Percentiles rank a stretch among this genome's conserved stretches.
These are phyloP conservation scores for Meliscaeva auricollis DNA, from an alignment of 2,888 invertebrate species.

Conservation along the genomic window DNA sequence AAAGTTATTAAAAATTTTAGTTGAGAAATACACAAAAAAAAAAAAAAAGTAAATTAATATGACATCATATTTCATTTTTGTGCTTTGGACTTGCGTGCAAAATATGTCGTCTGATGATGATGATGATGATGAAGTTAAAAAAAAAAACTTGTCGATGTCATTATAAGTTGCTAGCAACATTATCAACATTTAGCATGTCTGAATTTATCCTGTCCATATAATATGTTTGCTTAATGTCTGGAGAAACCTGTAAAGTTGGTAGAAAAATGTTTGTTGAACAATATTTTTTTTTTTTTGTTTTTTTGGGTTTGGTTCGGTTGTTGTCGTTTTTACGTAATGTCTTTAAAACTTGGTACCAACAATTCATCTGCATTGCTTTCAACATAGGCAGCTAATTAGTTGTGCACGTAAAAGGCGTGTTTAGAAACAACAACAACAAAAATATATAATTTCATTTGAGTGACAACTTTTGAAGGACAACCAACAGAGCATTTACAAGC, in stretches of 20 bases:
- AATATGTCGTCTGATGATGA: background rate
- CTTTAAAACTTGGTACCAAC: background rate
- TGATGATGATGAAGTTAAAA: background rate
- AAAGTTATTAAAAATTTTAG: conserved; percentile 19
- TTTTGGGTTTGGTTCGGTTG: background rate
- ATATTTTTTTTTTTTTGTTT: background rate
- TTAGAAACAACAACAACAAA: background rate
- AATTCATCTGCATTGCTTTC: conserved; percentile 22
- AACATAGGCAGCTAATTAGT: conserved; percentile 27
- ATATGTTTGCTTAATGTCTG: conserved; percentile 45
- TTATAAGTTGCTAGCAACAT: background rate
- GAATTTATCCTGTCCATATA: conserved; percentile 14
- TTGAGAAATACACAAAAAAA: background rate
- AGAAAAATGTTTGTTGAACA: conserved; percentile 23
- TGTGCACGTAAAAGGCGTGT: conserved; percentile 29
- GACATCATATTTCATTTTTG: conserved; percentile 31
- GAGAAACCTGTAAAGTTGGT: conserved; percentile 41
- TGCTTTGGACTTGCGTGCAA: conserved; percentile 18
- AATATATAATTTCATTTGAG: conserved; percentile 17
- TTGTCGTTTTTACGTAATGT: conserved; percentile 30
- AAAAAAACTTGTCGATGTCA: conserved; percentile 5
- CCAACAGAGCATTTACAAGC: background rate
- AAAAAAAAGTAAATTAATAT: conserved; percentile 9
- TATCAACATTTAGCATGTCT: conserved; percentile 17
- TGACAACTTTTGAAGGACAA: conserved; percentile 32